Evolutionary conservation across 53 echinoderm and acorn worm genomes (phyloP).

Genomic region (Hippasteria phrygiana): DNA sequence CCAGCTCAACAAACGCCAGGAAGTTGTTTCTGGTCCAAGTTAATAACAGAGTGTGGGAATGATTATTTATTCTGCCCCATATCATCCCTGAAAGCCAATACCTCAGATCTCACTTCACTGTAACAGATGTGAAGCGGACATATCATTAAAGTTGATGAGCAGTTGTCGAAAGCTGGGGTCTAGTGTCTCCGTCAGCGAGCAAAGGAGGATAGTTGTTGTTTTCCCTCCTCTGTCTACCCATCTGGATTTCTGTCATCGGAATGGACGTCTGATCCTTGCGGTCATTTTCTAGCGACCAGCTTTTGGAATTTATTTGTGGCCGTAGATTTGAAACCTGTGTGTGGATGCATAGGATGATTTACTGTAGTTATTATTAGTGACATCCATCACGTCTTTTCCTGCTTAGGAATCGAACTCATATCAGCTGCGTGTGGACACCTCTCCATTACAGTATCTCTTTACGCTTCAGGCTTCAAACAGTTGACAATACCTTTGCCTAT

Average conservation of each 20-base stretch:
- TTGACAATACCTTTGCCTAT: too few species aligned
- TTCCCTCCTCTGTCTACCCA: not conserved
- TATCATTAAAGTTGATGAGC: constrained; percentile 29
- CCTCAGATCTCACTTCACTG: not conserved
- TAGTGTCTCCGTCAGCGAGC: not conserved
- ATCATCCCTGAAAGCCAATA: not conserved
- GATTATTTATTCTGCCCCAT: not conserved
- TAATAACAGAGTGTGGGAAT: not conserved
- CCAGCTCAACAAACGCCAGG: not conserved
- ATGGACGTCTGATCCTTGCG: not conserved
- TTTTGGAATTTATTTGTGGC: not conserved
- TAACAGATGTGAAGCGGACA: not conserved
- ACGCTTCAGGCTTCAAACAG: too few species aligned
- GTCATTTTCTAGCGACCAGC: not conserved
- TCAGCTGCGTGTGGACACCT: too few species aligned
- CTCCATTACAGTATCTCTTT: too few species aligned
- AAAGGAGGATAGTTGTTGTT: not conserved
- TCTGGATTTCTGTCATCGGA: not conserved
- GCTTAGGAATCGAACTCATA: too few species aligned
- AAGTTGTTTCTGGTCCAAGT: not conserved
- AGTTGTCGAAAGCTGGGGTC: not conserved
- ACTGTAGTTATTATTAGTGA: too few species aligned
- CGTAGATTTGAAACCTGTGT: not conserved
- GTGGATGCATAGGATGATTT: too few species aligned
- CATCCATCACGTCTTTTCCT: too few species aligned